Evolutionary conservation across 2,797 vertebrate species (phyloP), one percentile per base, ranked within the genome.

Genomic region (Champsocephalus esox): DNA sequence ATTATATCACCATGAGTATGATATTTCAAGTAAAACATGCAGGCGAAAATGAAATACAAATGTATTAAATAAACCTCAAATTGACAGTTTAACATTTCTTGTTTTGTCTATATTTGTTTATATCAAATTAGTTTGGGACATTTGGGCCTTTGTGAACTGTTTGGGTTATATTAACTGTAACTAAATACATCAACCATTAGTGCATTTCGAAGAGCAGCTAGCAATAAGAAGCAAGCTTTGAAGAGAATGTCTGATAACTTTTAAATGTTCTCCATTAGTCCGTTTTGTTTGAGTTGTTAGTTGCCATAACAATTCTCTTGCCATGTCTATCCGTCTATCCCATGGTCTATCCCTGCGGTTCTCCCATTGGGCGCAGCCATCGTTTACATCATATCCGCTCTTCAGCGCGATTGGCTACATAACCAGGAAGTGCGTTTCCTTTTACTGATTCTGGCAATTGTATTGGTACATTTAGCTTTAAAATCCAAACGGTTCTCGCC

Each of bases 381-480:
- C 6, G 14, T 43, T 41, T 66, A 5, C 24, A 9, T 81, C 80
- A 87, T 12, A 62, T 74, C 81, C 66, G 61, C 9, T 77, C n/a
- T 72, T 11, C 12, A 2, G 10, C 13, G 5, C 3, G 38, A 95
- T 95, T 95, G 93, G 95, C 66, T 77, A 9, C 9, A 77, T 19
- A 73, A 82, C 85, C 76, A n/a, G 74, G 87, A 77, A 83, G 55
- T 21, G 90, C 84, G 71, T 87, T 65, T 65, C 13, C 43, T 72
- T 80, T 83, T 48, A 63, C 63, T 1, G 5, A n/a, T 34, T 46
- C 69, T 13, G 0, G 4, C 9, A 44, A 70, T 88, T 52, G 83
- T 2, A 96, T 95, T 95, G 94, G 95, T 84, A 0, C n/a, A 34
- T 78, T 84, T 75, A 13, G 77, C 79, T 87, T 95, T 91, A 95